phyloP scores from a whole-genome alignment of 2,888 invertebrate genomes.

The Psylliodes chrysocephalus region DNA sequence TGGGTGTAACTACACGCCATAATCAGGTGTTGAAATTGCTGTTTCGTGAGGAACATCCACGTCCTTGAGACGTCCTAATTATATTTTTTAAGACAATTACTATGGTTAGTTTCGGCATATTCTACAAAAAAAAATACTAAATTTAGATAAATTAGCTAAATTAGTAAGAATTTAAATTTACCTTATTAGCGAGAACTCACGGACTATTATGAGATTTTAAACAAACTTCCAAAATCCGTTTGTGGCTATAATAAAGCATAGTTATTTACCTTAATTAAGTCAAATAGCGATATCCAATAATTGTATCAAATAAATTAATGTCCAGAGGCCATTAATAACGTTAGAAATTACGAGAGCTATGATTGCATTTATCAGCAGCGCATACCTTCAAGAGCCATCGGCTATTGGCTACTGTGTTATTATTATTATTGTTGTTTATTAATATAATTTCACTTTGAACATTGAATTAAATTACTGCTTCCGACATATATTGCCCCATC shows the following conservation, averaged over 20 bases:
- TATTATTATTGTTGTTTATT: conserved; percentile 24
- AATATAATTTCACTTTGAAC: conserved; percentile 6
- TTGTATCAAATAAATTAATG: conserved; percentile 18
- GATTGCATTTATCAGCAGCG: conserved; percentile 8
- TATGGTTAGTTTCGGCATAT: too few species aligned
- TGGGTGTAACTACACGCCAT: background rate
- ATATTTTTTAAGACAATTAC: too few species aligned
- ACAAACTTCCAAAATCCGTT: too few species aligned
- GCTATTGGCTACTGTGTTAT: conserved; percentile 19
- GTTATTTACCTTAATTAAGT: conserved; percentile 25
- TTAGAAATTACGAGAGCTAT: conserved; percentile 22
- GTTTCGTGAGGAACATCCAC: too few species aligned
- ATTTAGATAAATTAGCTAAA: too few species aligned
- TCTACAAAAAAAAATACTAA: too few species aligned
- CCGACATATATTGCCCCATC: background rate
- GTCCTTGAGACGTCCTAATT: too few species aligned
- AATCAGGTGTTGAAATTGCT: too few species aligned
- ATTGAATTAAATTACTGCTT: conserved; percentile 18
- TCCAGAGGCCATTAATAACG: conserved; percentile 6
- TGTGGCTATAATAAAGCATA: too few species aligned
- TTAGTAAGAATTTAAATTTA: too few species aligned
- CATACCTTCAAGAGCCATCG: conserved; percentile 16
- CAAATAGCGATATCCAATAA: conserved; percentile 24
- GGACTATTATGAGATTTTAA: too few species aligned
- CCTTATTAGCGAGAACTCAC: too few species aligned